A percentile compares a stretch with the other conserved stretches of the same genome.
Conservation (phyloP, 2,113 vertebrate genomes). For the Xiphophorus maculatus region DNA sequence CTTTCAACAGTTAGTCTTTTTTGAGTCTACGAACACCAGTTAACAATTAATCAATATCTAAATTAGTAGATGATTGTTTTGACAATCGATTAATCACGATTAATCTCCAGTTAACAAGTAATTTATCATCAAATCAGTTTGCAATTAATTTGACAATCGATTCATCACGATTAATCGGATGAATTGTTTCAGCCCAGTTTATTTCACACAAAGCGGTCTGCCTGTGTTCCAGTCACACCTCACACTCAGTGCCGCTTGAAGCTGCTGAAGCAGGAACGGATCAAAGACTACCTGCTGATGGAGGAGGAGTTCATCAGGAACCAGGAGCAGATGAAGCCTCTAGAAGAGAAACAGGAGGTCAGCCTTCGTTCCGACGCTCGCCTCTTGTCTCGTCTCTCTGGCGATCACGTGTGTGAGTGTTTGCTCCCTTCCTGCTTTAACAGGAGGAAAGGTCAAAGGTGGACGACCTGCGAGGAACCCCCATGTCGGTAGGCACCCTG, state of each 20-base stretch:
- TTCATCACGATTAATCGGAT: too few relatives aligned
- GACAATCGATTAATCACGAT: too few relatives aligned
- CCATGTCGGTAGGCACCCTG: slow-evolving; percentile 96
- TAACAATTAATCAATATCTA: too few relatives aligned
- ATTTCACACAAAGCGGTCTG: rapidly evolving
- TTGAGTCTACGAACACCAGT: too few relatives aligned
- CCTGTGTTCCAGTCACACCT: slow-evolving; percentile 86
- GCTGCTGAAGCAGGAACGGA: slow-evolving; percentile 93
- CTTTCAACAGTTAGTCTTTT: too few relatives aligned
- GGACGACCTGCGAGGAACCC: slow-evolving; percentile 95
- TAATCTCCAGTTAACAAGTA: too few relatives aligned
- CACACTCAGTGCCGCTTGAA: slow-evolving; percentile 98
- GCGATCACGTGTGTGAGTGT: neutral
- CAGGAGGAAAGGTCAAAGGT: slow-evolving; percentile 98
- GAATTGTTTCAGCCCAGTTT: too few relatives aligned
- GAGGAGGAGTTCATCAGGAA: slow-evolving; percentile 99
- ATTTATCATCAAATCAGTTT: too few relatives aligned
- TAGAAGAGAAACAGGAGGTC: slow-evolving; percentile 99
- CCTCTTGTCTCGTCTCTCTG: neutral
- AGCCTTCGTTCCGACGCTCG: neutral
- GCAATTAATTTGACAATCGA: too few relatives aligned
- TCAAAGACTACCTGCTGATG: slow-evolving; percentile 98
- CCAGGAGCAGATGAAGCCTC: slow-evolving; percentile 98
- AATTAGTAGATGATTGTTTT: too few relatives aligned
- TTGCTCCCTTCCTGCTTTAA: neutral